These are phyloP conservation scores for Plebejus anna DNA, from an alignment of 2,888 invertebrate genomes.

Conservation along the genomic window DNA sequence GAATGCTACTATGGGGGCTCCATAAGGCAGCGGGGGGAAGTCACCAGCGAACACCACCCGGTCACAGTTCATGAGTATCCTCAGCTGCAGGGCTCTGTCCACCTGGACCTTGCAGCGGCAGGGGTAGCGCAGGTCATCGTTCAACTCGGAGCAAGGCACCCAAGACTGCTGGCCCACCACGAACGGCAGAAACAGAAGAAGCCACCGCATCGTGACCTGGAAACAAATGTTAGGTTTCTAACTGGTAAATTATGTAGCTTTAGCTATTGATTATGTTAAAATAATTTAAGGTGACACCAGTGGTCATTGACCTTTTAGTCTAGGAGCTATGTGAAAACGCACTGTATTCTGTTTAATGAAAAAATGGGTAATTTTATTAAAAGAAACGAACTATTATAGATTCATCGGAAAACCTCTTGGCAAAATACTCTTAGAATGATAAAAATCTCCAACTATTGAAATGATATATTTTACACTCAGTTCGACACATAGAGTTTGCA, in stretches of 20 bases:
- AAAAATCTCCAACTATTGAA: too few species aligned
- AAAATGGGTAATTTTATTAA: too few species aligned
- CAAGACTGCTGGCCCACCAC: slow-evolving; percentile 69
- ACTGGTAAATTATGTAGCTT: background rate
- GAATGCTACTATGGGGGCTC: slow-evolving; percentile 89
- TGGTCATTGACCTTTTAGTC: too few species aligned
- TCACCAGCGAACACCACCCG: slow-evolving; percentile 89
- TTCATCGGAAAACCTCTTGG: too few species aligned
- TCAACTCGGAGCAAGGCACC: slow-evolving; percentile 88
- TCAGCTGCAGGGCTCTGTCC: slow-evolving; percentile 67
- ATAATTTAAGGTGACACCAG: too few species aligned
- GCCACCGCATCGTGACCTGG: slow-evolving; percentile 58
- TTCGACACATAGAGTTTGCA: too few species aligned
- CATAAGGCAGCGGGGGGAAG: slow-evolving; percentile 86
- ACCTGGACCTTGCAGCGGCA: slow-evolving; percentile 81
- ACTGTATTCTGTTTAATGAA: too few species aligned
- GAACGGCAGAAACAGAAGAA: slow-evolving; percentile 54
- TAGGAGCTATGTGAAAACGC: too few species aligned
- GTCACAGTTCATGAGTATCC: slow-evolving; percentile 90
- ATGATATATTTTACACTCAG: too few species aligned
- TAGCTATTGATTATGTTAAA: background rate
- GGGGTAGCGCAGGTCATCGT: slow-evolving; percentile 87
- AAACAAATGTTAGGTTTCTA: slow-evolving; percentile 15
- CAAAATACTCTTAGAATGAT: too few species aligned
- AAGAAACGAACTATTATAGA: too few species aligned